Conservation (phyloP, 2,113 vertebrate genomes). For the Carettochelys insculpta region DNA sequence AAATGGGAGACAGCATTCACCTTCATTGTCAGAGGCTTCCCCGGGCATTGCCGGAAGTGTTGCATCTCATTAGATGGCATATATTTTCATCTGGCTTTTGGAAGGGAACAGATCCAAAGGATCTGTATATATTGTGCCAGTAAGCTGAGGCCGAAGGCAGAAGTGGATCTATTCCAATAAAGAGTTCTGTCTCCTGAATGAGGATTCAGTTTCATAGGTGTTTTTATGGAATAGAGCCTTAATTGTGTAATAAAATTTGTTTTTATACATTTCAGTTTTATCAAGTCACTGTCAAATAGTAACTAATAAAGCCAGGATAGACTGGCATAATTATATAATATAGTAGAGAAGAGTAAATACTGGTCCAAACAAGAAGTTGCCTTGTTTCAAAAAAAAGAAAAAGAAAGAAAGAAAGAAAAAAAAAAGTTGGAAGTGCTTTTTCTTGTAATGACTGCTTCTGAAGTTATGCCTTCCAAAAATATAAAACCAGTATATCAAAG, state of each 20-base stretch:
- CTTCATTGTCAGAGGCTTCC: slow-evolving; percentile 51
- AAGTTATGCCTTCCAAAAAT: slow-evolving; percentile 79
- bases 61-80: slow-evolving; percentile 37
- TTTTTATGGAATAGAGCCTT: slow-evolving; percentile 66
- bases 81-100: slow-evolving; percentile 32
- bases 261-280: slow-evolving; percentile 76
- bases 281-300: slow-evolving; percentile 71
- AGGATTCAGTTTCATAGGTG: slow-evolving; percentile 63
- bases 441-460: slow-evolving; percentile 81
- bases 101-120: slow-evolving; percentile 42
- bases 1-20: slow-evolving; percentile 52
- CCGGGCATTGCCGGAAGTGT: slow-evolving; percentile 19
- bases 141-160: slow-evolving; percentile 52
- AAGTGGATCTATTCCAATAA: slow-evolving; percentile 52
- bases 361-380: slow-evolving; percentile 80
- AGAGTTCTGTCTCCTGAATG: slow-evolving; percentile 62
- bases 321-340: slow-evolving; percentile 81
- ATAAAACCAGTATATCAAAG: slow-evolving; percentile 67
- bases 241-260: slow-evolving; percentile 70
- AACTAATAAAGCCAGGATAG: slow-evolving; percentile 78
- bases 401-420: no score
- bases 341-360: slow-evolving; percentile 79
- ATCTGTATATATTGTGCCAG: slow-evolving; percentile 24
- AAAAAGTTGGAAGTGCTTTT: slow-evolving; percentile 78
- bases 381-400: slow-evolving; percentile 68